These are phyloP conservation scores for Arctocebus calabarensis DNA, from an alignment of 2,797 vertebrate genomes.

Conservation along the genomic window DNA sequence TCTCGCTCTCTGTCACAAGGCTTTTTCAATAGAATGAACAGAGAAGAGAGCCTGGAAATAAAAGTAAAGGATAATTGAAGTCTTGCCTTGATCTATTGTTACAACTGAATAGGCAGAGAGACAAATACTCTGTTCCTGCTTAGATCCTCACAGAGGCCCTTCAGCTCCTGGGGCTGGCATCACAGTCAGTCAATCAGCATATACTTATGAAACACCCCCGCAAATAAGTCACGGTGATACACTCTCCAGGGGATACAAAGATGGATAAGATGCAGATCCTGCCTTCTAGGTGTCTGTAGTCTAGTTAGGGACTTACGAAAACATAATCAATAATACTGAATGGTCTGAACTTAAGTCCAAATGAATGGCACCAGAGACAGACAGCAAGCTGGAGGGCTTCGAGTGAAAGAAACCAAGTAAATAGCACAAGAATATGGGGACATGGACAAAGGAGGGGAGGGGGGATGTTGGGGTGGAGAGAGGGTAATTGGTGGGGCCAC, in stretches of 20 bases:
- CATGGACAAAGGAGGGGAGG: too few species aligned
- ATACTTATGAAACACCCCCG: not conserved
- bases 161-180: constrained; percentile 2
- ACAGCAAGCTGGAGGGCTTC: not conserved
- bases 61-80: constrained; percentile 77
- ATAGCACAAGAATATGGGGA: too few species aligned
- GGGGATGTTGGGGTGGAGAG: too few species aligned
- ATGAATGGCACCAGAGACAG: constrained; percentile 28
- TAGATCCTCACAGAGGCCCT: not conserved
- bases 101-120: constrained; percentile 65
- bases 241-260: constrained; percentile 40
- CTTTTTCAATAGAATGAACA: constrained; percentile 68
- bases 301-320: constrained; percentile 68
- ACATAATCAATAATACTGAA: constrained; percentile 63
- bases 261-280: constrained; percentile 62
- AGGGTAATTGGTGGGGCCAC: too few species aligned
- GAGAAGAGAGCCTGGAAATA: constrained; percentile 60
- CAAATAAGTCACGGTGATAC: not conserved
- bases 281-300: constrained; percentile 66
- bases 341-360: constrained; percentile 47
- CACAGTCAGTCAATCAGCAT: constrained; percentile 61
- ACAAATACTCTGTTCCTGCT: not conserved
- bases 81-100: constrained; percentile 74
- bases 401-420: not conserved
- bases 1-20: constrained; percentile 38